Percentiles rank a stretch among this genome's conserved stretches.
Evolutionary conservation across 2,113 vertebrate species (phyloP).

Genomic region (Apodemus sylvaticus): DNA sequence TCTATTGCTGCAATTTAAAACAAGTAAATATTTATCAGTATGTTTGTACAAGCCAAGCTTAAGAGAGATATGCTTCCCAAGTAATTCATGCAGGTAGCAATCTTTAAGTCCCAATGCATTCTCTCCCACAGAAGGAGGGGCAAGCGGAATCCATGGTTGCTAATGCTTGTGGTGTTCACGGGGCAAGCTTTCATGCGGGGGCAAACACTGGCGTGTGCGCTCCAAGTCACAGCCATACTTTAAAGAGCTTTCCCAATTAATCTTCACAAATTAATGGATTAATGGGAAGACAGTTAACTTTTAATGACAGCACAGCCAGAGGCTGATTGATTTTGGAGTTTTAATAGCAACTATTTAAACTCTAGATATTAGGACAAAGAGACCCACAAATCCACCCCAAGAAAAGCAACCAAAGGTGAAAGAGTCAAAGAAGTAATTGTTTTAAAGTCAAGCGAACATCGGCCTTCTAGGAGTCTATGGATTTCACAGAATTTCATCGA

Average conservation of each 20-base stretch:
- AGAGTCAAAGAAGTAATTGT: slow-evolving; percentile 46
- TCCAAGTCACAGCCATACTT: slow-evolving; percentile 50
- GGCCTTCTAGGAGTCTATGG: background rate
- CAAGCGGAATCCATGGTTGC: background rate
- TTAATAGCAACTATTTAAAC: slow-evolving; percentile 76
- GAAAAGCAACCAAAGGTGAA: slow-evolving; percentile 56
- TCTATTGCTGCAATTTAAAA: slow-evolving; percentile 13
- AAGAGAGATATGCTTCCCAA: slow-evolving; percentile 6
- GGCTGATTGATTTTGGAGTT: slow-evolving; percentile 64
- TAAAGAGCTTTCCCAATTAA: slow-evolving; percentile 62
- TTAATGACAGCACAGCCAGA: slow-evolving; percentile 66
- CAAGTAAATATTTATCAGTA: slow-evolving; percentile 49
- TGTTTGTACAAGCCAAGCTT: slow-evolving; percentile 41
- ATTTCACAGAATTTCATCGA: background rate
- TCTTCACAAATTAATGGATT: slow-evolving; percentile 67
- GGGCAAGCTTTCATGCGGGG: slow-evolving; percentile 25
- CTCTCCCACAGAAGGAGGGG: background rate
- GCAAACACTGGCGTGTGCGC: slow-evolving; percentile 28
- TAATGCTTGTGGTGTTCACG: slow-evolving; percentile 39
- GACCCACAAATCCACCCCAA: slow-evolving; percentile 47
- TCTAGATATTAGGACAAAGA: slow-evolving; percentile 73
- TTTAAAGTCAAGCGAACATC: slow-evolving; percentile 40
- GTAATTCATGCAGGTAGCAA: slow-evolving; percentile 6
- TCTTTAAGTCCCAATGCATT: background rate
- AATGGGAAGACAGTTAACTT: slow-evolving; percentile 73